Percentiles rank a stretch among this genome's conserved stretches.
phyloP scores from a whole-genome alignment of 1,140 invertebrate species.

The Plectus sambesii region DNA sequence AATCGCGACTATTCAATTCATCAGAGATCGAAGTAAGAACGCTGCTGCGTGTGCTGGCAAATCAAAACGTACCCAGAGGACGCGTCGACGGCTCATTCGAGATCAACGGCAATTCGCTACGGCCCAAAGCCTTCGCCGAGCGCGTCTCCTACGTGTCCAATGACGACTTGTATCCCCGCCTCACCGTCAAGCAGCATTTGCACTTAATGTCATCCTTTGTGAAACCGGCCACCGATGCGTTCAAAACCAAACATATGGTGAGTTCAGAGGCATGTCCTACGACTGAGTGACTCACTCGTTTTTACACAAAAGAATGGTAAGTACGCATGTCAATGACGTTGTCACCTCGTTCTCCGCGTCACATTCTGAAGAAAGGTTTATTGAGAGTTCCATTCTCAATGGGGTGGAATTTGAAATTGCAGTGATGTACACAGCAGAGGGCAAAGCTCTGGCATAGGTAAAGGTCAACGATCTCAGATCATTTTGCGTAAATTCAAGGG shows the following conservation, averaged over 20 bases:
- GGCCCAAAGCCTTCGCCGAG: conserved; percentile 55
- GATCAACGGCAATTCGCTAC: conserved; percentile 70
- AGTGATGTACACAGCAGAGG: too few relatives aligned
- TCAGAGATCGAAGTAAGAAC: conserved; percentile 62
- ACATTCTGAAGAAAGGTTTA: too few relatives aligned
- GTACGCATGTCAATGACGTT: too few relatives aligned
- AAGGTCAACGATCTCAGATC: too few relatives aligned
- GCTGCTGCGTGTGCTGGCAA: conserved; percentile 67
- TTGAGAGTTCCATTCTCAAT: too few relatives aligned
- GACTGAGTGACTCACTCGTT: too few relatives aligned
- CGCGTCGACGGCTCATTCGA: conserved; percentile 65
- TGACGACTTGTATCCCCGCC: conserved; percentile 55
- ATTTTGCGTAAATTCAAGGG: too few relatives aligned
- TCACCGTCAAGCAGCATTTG: conserved; percentile 69
- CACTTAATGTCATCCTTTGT: conserved; percentile 64
- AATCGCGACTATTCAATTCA: conserved; percentile 16
- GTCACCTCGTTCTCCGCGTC: too few relatives aligned
- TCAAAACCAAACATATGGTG: conserved; percentile 50
- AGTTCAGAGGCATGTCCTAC: conserved; percentile 29
- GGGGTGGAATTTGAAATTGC: too few relatives aligned
- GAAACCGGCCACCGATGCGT: conserved; percentile 49
- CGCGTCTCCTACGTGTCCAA: conserved; percentile 58
- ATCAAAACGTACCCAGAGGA: conserved; percentile 49
- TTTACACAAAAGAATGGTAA: too few relatives aligned
- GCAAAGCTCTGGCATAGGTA: too few relatives aligned